Percentiles rank a stretch among this genome's conserved stretches.
These are phyloP conservation scores for Ryuthela nishihirai DNA, from an alignment of 2,888 invertebrate genomes.

Conservation along the genomic window DNA sequence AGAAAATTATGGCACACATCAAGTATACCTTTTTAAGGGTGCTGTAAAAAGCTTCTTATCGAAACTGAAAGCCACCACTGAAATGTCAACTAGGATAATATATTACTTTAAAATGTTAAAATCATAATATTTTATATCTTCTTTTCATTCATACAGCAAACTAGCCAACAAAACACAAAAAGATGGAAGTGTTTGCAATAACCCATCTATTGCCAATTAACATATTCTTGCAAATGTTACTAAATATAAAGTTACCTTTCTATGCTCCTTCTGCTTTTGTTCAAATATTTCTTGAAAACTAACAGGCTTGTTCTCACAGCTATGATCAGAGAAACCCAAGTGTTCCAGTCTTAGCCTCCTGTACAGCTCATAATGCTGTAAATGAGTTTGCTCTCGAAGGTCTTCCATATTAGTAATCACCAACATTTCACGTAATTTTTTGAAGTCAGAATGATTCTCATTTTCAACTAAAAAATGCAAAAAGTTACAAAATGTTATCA, in stretches of 20 bases:
- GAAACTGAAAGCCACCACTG: too few relatives aligned
- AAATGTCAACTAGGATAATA: too few relatives aligned
- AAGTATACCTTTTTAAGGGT: too few relatives aligned
- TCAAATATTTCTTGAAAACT: constrained; percentile 51
- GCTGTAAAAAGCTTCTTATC: too few relatives aligned
- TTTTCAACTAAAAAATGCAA: constrained; percentile 71
- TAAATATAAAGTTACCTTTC: too few relatives aligned
- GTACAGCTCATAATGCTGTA: constrained; percentile 92
- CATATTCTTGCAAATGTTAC: neutral
- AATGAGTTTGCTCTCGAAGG: constrained; percentile 95
- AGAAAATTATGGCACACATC: too few relatives aligned
- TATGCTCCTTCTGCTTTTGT: constrained; percentile 49
- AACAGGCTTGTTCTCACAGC: neutral
- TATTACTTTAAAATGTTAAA: too few relatives aligned
- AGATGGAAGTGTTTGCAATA: neutral
- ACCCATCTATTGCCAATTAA: neutral
- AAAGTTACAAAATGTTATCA: constrained; percentile 1
- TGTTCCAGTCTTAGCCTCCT: constrained; percentile 75
- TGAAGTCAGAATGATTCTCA: constrained; percentile 98
- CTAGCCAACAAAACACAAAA: constrained; percentile 6
- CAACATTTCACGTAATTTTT: constrained; percentile 95
- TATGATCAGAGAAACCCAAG: constrained; percentile 85
- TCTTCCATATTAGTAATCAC: constrained; percentile 99
- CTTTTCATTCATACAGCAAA: too few relatives aligned
- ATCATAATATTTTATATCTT: constrained; percentile 12